These are phyloP conservation scores for Lutjanus erythropterus DNA, from an alignment of 2,113 vertebrate genomes.

Conservation along the genomic window DNA sequence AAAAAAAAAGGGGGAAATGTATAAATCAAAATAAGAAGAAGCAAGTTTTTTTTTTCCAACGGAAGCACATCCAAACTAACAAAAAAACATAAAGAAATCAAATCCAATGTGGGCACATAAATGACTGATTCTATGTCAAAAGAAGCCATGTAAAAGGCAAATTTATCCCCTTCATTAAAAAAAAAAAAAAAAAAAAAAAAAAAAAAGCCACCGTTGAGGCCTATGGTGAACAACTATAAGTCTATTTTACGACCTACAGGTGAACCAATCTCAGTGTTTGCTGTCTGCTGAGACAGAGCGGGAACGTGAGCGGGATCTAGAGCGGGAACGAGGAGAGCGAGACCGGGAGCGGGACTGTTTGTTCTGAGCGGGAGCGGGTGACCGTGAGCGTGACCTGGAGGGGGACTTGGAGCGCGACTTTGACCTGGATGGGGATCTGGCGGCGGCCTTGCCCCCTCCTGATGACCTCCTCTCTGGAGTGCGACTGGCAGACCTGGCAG, in stretches of 20 bases:
- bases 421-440: slow-evolving; percentile 78
- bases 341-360: slow-evolving; percentile 56
- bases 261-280: slow-evolving; percentile 77
- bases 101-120: slow-evolving; percentile 16
- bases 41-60: neutral
- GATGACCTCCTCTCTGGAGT: slow-evolving; percentile 83
- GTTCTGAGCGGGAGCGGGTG: slow-evolving; percentile 21
- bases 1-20: slow-evolving; percentile 12
- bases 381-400: slow-evolving; percentile 53
- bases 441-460: slow-evolving; percentile 66
- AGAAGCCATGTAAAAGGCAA: slow-evolving; percentile 45
- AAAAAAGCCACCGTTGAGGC: slow-evolving; percentile 16
- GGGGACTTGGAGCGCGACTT: slow-evolving; percentile 72
- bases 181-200: slow-evolving; percentile 8
- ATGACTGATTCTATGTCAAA: slow-evolving; percentile 43
- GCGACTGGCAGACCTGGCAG: slow-evolving; percentile 80
- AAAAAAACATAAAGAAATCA: slow-evolving; percentile 11
- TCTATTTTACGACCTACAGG: slow-evolving; percentile 36
- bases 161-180: slow-evolving; percentile 49
- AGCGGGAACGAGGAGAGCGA: slow-evolving; percentile 62
- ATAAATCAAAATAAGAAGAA: slow-evolving; percentile 22
- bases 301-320: slow-evolving; percentile 70
- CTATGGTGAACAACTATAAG: slow-evolving; percentile 31
- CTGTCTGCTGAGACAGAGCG: slow-evolving; percentile 81
- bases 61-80: slow-evolving; percentile 38